Base-by-base conservation (phyloP, 2,113 vertebrate species). In the Pristiophorus japonicus region DNA sequence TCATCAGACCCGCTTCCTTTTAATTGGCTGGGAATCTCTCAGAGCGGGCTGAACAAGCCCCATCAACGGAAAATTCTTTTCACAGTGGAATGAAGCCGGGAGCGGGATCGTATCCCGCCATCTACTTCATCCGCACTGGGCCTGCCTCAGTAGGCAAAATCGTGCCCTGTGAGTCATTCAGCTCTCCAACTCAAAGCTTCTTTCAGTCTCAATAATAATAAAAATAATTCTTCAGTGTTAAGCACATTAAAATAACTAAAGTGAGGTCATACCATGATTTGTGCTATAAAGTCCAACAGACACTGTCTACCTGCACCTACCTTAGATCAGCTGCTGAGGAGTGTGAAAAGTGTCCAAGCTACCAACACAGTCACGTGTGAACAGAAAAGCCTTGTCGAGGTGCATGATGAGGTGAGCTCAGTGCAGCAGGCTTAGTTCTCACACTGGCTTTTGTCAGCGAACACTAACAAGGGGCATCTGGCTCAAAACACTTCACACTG, bases 401-500 rank as follows among this genome's bases (percentile, higher is more conserved):
- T 63, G 88, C 88, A 92, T 65, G 59, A 63, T 62, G 51, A 7
- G 59, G n/a, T 63, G 62, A 92, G 59, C 34, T n/a, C n/a, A n/a
- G n/a, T n/a, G 38, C 7, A n/a, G 59, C n/a, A 38, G n/a, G n/a
- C n/a, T n/a, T 92, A 92, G 62, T 38, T 92, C 62, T 92, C 59
- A 38, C 88, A 92, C 59, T 92, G 88, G 16, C 59, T 92, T 92
- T 62, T 63, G 59, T 92, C 88, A 63, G 34, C 38, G 88, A 92
- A 63, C 38, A 45, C 88, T 92, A 65, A 92, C 59, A 65, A 38
- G 59, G 88, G 59, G 65, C 8, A n/a, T 59, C 59, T 92, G 88
- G 34, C 88, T 92, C 59, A 92, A 92, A 81, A 38, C n/a, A 59
- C 88, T 63, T 92, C 88, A 92, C 0, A n/a, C 88, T 92, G 88